phyloP scores from a whole-genome alignment of 1,140 invertebrate genomes.

The Uloborus diversus region DNA sequence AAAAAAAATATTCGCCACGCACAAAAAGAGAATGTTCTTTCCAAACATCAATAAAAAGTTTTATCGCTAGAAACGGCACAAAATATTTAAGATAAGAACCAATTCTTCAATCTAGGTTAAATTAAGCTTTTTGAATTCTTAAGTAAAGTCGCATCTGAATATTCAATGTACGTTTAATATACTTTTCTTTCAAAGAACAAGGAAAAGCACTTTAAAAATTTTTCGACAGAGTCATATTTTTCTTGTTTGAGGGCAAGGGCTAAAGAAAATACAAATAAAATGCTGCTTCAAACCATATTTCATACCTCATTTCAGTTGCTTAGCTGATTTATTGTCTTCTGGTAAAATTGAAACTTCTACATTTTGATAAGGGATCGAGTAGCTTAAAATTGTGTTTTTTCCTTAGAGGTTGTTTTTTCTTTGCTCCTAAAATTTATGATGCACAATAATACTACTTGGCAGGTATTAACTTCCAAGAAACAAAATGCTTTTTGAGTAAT shows the following conservation, averaged over 20 bases:
- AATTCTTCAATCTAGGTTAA: no score
- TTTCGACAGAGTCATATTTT: background rate
- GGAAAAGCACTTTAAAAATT: constrained; percentile 42
- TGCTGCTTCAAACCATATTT: constrained; percentile 22
- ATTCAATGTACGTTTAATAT: background rate
- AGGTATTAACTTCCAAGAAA: constrained; percentile 41
- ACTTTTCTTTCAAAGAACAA: constrained; percentile 5
- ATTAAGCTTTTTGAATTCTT: no score
- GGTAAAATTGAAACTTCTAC: constrained; percentile 43
- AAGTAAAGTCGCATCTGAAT: no score
- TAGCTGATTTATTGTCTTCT: constrained; percentile 27
- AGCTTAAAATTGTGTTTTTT: constrained; percentile 19
- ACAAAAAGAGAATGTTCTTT: no score
- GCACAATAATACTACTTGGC: constrained; percentile 11
- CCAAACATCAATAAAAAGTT: no score
- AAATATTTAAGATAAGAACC: no score
- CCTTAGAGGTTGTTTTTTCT: background rate
- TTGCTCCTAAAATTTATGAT: constrained; percentile 22
- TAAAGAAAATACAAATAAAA: background rate
- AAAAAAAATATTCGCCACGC: no score
- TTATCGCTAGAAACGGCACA: no score
- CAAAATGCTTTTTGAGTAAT: no score
- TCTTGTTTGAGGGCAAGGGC: constrained; percentile 11
- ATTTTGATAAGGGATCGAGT: background rate
- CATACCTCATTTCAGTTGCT: constrained; percentile 41